Base-by-base conservation (phyloP, 2,888 invertebrate species). In the Agrotis segetum region DNA sequence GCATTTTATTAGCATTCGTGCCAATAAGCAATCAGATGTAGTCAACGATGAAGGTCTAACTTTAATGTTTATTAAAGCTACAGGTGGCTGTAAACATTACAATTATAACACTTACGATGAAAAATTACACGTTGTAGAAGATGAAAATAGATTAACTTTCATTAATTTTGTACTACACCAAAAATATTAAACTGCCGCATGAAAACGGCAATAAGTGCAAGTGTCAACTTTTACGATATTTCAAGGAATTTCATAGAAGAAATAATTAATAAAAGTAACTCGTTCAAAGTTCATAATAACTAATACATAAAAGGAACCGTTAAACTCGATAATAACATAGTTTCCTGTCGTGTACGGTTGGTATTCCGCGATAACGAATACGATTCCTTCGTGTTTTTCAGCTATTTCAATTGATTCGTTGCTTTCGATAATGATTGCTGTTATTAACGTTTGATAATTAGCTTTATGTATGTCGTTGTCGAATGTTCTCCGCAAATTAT, bases 261-360 rank as follows among this genome's bases (percentile, higher is more conserved):
- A 52, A 55, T 56, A 47, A 47, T 52, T 68, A 46, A 80, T 44
- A 40, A 0, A 16, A 46, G 16, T 40, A 17, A 29, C 40, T 0
- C 52, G 34, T n/a, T 71, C 53, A 40, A 56, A 62, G 52, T 21
- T 70, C 55, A 58, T 74, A 69, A 67, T 71, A 67, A 73, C 29
- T 63, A 71, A 73, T 65, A 79, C 66, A 59, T 72, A 77, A 76
- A 79, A 82, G 61, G 65, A 86, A 82, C 85, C 81, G 87, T 83
- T 88, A 85, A 83, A 86, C 70, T 67, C 77, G 85, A 85, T 86
- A 88, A 85, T 83, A 87, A 81, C 84, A 85, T 81, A 71, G 77
- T 89, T 89, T 89, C 89, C 89, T 88, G 89, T 83, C 79, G 82
- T 83, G 79, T 71, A 71, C 75, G 47, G 81, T 78, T 78, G 75